A percentile compares a stretch with the other conserved stretches of the same genome.
These are phyloP conservation scores for Megaustenia siamemsis DNA, from an alignment of 2,888 invertebrate genomes.

Conservation along the genomic window DNA sequence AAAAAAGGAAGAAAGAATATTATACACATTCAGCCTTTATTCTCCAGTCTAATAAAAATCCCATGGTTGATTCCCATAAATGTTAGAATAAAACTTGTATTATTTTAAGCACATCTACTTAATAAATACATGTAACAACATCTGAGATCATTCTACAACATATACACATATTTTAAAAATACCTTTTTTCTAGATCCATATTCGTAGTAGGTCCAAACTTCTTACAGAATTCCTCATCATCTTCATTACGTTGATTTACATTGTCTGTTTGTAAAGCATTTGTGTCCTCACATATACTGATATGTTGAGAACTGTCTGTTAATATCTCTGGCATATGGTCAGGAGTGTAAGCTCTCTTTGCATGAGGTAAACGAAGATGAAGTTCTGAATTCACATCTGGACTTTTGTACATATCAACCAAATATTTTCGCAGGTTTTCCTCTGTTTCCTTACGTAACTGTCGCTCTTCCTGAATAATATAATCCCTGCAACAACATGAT, in stretches of 20 bases:
- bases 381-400: slow-evolving; percentile 75
- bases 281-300: background rate
- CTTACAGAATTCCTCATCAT: background rate
- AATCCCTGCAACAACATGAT: slow-evolving; percentile 62
- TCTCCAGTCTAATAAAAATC: no score
- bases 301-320: background rate
- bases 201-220: background rate
- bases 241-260: background rate
- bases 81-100: no score
- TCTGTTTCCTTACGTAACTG: slow-evolving; percentile 65
- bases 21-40: no score
- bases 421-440: slow-evolving; percentile 62
- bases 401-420: slow-evolving; percentile 74
- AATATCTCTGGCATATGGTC: background rate
- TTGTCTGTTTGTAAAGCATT: background rate
- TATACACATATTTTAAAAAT: no score
- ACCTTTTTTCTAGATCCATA: slow-evolving; percentile 28
- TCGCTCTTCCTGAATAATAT: slow-evolving; percentile 66
- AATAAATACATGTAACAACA: no score
- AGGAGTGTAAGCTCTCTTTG: slow-evolving; percentile 68
- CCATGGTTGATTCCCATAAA: no score
- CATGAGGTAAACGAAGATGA: slow-evolving; percentile 72
- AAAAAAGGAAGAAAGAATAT: no score
- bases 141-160: no score
- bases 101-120: no score